phyloP scores from a whole-genome alignment of 2,797 vertebrate species.

The Eidolon dupreanum region DNA sequence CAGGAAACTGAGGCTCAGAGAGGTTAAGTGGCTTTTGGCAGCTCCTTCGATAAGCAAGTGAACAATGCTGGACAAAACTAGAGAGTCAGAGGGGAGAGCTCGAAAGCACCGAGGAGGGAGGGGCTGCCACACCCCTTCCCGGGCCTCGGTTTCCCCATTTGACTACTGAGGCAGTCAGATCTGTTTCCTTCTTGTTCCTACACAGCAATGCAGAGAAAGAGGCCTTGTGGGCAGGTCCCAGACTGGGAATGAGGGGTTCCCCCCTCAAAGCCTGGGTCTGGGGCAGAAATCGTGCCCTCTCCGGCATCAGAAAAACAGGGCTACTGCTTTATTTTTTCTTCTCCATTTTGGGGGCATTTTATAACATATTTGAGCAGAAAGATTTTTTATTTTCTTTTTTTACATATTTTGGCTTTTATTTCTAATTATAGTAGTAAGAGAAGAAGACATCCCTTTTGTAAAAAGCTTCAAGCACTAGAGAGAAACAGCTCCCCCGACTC shows the following conservation, averaged over 20 bases:
- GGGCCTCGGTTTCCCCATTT: not conserved
- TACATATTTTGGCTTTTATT: not conserved
- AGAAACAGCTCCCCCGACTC: not conserved
- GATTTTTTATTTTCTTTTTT: not conserved
- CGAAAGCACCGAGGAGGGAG: not conserved
- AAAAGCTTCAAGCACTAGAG: not conserved
- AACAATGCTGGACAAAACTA: too few species aligned
- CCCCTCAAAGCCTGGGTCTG: not conserved
- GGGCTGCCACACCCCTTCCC: too few species aligned
- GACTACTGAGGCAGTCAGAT: not conserved
- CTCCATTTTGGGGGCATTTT: slow-evolving; percentile 17
- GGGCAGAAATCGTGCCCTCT: not conserved
- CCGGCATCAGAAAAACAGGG: not conserved
- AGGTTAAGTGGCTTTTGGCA: not conserved
- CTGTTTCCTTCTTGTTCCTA: not conserved
- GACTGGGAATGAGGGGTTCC: not conserved
- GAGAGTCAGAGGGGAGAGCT: not conserved
- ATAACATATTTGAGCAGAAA: not conserved
- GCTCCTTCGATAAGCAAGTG: not conserved
- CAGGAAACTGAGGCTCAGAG: slow-evolving; percentile 1
- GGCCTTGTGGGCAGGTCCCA: not conserved
- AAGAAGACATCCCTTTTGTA: not conserved
- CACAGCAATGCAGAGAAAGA: not conserved
- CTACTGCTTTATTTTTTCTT: not conserved
- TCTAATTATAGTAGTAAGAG: not conserved